Conservation (phyloP, 2,888 invertebrate genomes). For the Hirtodrosophila trivittata region DNA sequence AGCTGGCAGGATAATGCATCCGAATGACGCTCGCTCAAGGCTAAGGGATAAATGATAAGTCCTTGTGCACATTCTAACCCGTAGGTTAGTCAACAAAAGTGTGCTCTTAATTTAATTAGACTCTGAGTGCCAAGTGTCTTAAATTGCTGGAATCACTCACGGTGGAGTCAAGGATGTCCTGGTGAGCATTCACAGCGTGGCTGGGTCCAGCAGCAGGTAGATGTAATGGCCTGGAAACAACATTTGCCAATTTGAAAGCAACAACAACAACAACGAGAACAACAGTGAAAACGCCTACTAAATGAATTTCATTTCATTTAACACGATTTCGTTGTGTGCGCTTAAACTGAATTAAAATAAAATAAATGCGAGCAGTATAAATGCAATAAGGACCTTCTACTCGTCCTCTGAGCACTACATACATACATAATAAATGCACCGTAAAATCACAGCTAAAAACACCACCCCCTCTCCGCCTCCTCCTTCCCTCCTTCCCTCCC, state of each 20-base stretch:
- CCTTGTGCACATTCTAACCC: conserved; percentile 40
- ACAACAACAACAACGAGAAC: conserved; percentile 16
- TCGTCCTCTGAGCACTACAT: too few relatives aligned
- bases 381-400: neutral
- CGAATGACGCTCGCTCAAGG: neutral
- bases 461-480: conserved; percentile 9
- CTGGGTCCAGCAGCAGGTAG: conserved; percentile 13
- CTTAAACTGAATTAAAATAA: conserved; percentile 67
- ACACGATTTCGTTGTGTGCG: conserved; percentile 67
- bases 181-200: neutral
- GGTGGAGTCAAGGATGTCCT: conserved; percentile 32
- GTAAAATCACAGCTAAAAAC: conserved; percentile 59
- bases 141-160: conserved; percentile 22
- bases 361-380: conserved; percentile 58
- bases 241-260: conserved; percentile 58
- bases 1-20: neutral
- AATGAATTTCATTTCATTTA: conserved; percentile 74
- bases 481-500: neutral
- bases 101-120: conserved; percentile 79
- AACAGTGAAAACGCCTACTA: conserved; percentile 21
- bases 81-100: conserved; percentile 60
- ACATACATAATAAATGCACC: conserved; percentile 59
- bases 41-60: too few relatives aligned
- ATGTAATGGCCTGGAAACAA: conserved; percentile 76
- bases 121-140: conserved; percentile 45